phyloP scores from a whole-genome alignment of 2,888 invertebrate genomes.

The Macropis europaea region DNA sequence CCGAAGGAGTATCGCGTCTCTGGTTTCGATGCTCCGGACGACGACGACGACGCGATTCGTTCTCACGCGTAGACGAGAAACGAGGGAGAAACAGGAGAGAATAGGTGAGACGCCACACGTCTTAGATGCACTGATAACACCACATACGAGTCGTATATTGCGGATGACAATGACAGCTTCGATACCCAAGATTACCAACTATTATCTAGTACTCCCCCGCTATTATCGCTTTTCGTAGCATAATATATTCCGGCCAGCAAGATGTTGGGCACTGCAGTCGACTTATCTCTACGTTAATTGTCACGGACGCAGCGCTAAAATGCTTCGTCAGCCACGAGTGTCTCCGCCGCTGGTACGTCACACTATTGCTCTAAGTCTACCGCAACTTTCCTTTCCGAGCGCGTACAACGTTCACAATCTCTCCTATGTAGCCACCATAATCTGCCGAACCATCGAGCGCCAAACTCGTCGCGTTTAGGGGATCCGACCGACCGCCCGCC shows the following conservation, averaged over 20 bases:
- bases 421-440: background rate
- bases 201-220: constrained; percentile 33
- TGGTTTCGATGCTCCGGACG: too few species aligned
- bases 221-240: constrained; percentile 34
- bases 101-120: constrained; percentile 21
- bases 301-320: constrained; percentile 69
- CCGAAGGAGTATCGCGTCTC: background rate
- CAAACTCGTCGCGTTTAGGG: background rate
- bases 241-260: constrained; percentile 57
- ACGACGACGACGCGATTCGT: background rate
- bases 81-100: constrained; percentile 1
- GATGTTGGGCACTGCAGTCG: constrained; percentile 54
- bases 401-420: background rate
- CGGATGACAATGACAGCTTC: constrained; percentile 33
- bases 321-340: constrained; percentile 56
- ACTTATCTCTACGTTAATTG: constrained; percentile 64
- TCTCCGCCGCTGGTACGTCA: constrained; percentile 61
- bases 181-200: constrained; percentile 36
- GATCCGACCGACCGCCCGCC: constrained; percentile 11
- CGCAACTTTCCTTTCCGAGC: constrained; percentile 16
- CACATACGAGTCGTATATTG: constrained; percentile 34
- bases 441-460: background rate
- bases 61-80: background rate
- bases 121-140: constrained; percentile 23
- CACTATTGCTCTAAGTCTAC: constrained; percentile 45